phyloP scores from a whole-genome alignment of 2,113 vertebrate species.

The Sula dactylatra region DNA sequence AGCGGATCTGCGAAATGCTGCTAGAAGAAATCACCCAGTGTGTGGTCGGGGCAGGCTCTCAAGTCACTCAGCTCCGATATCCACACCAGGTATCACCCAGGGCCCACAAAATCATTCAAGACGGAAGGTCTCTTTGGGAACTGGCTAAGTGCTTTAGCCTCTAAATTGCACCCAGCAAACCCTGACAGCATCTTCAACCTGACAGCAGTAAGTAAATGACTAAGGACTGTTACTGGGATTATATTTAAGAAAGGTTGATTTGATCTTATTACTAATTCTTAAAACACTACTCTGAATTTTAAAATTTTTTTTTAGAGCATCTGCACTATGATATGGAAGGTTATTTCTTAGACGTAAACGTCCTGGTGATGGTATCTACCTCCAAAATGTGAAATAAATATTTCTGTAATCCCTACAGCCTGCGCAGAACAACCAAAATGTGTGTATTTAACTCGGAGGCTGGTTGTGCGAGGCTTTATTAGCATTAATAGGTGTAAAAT shows the following conservation, averaged over 20 bases:
- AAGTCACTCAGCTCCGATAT: not conserved
- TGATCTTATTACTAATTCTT: not conserved
- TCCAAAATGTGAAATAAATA: not conserved
- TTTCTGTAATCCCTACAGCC: not conserved
- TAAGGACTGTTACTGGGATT: not conserved
- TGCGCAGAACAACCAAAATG: not conserved
- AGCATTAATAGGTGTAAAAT: not conserved
- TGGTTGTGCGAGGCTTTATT: not conserved
- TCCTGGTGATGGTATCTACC: not conserved
- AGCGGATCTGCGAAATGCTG: not conserved
- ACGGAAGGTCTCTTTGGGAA: not conserved
- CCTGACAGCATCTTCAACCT: not conserved
- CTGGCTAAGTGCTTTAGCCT: not conserved
- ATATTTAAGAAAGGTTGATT: not conserved
- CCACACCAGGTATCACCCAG: not conserved
- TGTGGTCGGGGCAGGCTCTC: not conserved
- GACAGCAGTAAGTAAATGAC: not conserved
- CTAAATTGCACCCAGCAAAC: not conserved
- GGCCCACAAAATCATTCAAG: not conserved
- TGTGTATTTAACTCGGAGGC: not conserved
- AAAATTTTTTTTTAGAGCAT: not conserved
- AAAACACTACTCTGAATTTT: not conserved
- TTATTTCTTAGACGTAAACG: rapidly evolving
- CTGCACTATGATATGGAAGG: too few species aligned
- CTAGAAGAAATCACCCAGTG: not conserved